These are phyloP conservation scores for Labrus mixtus DNA, from an alignment of 2,113 vertebrate species.

Conservation along the genomic window DNA sequence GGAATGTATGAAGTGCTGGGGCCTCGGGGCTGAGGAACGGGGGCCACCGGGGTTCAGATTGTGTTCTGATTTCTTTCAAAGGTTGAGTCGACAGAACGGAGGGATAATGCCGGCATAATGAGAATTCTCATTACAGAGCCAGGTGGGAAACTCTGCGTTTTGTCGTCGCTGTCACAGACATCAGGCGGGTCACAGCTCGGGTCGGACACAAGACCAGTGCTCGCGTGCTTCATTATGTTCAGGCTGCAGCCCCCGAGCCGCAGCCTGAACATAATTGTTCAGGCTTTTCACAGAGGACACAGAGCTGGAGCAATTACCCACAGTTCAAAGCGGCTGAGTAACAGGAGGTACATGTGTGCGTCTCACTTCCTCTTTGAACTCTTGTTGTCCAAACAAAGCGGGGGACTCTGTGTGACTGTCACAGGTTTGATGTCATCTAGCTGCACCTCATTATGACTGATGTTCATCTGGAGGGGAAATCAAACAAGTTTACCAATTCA, in stretches of 20 bases:
- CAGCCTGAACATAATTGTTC: too few species aligned
- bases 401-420: not conserved
- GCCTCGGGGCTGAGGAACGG: not conserved
- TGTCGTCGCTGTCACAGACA: constrained; percentile 38
- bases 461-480: not conserved
- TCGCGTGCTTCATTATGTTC: not conserved
- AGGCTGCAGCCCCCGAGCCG: constrained; percentile 16
- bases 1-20: constrained; percentile 43
- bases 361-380: constrained; percentile 12
- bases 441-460: constrained; percentile 2
- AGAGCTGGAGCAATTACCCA: constrained; percentile 24
- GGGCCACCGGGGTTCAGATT: constrained; percentile 29
- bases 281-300: not conserved
- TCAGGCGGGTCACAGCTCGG: constrained; percentile 30
- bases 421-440: not conserved
- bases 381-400: not conserved
- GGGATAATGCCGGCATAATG: constrained; percentile 69
- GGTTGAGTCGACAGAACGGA: constrained; percentile 45
- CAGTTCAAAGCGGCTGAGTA: constrained; percentile 10
- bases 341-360: constrained; percentile 19
- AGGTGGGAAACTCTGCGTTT: constrained; percentile 33
- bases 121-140: constrained; percentile 73
- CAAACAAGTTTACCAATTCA: not conserved
- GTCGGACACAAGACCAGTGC: constrained; percentile 34
- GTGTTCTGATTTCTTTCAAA: constrained; percentile 55